Evolutionary conservation across 1,140 invertebrate species (phyloP), one percentile per base, ranked within the genome.

Genomic region (Matsumurasca onukii): DNA sequence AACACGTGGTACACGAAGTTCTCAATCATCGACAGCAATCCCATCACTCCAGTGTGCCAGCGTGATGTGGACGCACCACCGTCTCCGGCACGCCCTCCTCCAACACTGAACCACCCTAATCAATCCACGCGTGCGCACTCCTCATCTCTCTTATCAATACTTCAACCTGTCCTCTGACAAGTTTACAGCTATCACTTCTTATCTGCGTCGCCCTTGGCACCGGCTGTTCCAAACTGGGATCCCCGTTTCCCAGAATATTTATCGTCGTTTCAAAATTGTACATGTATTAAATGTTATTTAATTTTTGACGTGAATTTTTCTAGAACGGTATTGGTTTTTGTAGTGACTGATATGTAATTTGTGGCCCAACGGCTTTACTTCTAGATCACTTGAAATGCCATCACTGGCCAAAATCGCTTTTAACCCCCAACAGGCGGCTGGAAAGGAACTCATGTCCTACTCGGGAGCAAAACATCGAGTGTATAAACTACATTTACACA

Each of bases 1-100:
- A 59, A 59, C 55, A 59, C 55, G 55, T 59, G 55, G 25, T 59
- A 59, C 15, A 59, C 55, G 55, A 59, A 59, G 55, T 59, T 59
- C 55, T 59, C 55, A 22, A 59, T 59, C 55, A 59, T 59, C 25
- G 55, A 59, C 22, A 59, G 25, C 5, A 59, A 24, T 59, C 55
- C 55, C 55, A 59, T 59, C 49, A 20, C 49, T 51, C 49, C 5
- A n/a, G n/a, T 39, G 5, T 39, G 34, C 17, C n/a, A n/a, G n/a
- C 5, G 34, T 39, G 5, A 39, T 22, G 22, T 24, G 55, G 55
- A 9, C 55, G 22, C 2, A 3, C 25, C 5, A n/a, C 55, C 22
- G 55, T 27, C 5, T 12, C 25, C 3, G 22, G 22, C 15, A 3
- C 55, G 22, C 22, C 25, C 25, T 3, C 22, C 3, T 24, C 3